Conservation (phyloP, 1,140 invertebrate species). For the Lordiphosa collinella region DNA sequence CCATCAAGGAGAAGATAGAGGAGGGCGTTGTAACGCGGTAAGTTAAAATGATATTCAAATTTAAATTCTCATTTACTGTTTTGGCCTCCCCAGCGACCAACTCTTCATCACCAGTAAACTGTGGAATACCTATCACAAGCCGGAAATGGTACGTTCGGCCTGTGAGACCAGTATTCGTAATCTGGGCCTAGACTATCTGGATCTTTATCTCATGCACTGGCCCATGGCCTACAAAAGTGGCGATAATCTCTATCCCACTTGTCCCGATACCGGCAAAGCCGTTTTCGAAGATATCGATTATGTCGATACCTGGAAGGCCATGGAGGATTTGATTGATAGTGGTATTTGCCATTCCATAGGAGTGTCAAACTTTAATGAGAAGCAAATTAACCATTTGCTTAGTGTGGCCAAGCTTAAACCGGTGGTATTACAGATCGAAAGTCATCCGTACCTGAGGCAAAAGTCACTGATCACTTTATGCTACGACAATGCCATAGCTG, state of each 20-base stretch:
- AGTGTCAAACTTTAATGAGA: constrained; percentile 94
- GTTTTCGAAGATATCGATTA: constrained; percentile 84
- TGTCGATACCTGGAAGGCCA: constrained; percentile 93
- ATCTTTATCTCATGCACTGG: constrained; percentile 90
- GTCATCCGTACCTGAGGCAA: constrained; percentile 93
- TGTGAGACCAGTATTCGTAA: constrained; percentile 82
- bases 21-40: constrained; percentile 84
- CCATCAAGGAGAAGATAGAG: constrained; percentile 83
- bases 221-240: constrained; percentile 82
- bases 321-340: constrained; percentile 88
- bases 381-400: constrained; percentile 88
- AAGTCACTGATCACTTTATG: constrained; percentile 87
- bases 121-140: constrained; percentile 70
- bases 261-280: constrained; percentile 83
- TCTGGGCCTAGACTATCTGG: constrained; percentile 86
- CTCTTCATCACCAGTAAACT: constrained; percentile 85
- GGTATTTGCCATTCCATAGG: constrained; percentile 90
- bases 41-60: no score
- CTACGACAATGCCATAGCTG: constrained; percentile 83
- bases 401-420: constrained; percentile 86
- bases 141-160: constrained; percentile 58
- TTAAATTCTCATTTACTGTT: no score
- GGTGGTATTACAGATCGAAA: constrained; percentile 88
- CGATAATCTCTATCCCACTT: constrained; percentile 68
- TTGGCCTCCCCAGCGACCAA: constrained; percentile 83